These are phyloP conservation scores for Odontomyia ornata DNA, from an alignment of 2,888 invertebrate species.

Conservation along the genomic window DNA sequence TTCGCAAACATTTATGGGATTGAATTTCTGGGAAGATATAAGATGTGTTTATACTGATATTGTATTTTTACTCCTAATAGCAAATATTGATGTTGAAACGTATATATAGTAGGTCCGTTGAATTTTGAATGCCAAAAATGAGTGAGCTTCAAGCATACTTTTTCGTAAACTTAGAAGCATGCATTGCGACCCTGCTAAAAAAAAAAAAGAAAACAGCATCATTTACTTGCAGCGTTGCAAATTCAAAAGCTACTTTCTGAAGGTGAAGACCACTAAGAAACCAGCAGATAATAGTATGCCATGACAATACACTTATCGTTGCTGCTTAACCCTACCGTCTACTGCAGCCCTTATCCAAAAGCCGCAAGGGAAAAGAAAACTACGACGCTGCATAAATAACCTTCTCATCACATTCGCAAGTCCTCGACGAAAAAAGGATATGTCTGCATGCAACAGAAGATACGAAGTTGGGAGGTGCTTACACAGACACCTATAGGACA, in stretches of 20 bases:
- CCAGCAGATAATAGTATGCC: not conserved
- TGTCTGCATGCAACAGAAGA: not conserved
- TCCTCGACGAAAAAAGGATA: not conserved
- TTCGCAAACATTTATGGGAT: not conserved
- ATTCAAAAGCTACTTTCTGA: not conserved
- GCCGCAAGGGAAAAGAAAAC: not conserved
- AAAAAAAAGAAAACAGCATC: not conserved
- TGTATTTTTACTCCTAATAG: too few relatives aligned
- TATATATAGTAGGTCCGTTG: too few relatives aligned
- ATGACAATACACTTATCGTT: not conserved
- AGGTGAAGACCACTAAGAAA: not conserved
- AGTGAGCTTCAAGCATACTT: too few relatives aligned
- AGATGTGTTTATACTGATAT: too few relatives aligned
- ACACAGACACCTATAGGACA: not conserved
- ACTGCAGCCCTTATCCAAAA: not conserved
- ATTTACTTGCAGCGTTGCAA: not conserved
- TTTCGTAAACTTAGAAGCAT: too few relatives aligned
- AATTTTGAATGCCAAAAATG: too few relatives aligned
- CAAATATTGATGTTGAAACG: too few relatives aligned
- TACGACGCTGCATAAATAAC: constrained; percentile 5
- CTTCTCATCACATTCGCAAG: not conserved
- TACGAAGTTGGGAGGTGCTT: not conserved
- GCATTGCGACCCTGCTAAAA: too few relatives aligned
- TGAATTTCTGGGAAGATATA: too few relatives aligned
- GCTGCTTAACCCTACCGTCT: not conserved